phyloP scores from a whole-genome alignment of 2,888 invertebrate species.

The Dexiosoma caninum region DNA sequence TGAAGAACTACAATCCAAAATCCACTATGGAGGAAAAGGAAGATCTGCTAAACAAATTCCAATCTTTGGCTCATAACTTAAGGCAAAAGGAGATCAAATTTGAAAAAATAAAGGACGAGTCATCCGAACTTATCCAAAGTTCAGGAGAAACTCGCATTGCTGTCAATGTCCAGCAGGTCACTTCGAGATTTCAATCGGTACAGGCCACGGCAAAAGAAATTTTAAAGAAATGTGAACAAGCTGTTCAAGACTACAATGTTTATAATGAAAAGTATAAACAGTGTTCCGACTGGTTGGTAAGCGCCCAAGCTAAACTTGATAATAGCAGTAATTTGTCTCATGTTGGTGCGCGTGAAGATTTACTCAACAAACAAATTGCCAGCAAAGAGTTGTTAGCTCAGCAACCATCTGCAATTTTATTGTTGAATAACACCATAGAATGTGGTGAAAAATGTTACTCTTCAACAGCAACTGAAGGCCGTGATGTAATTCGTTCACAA shows the following conservation, averaged over 20 bases:
- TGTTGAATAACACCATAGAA: constrained; percentile 91
- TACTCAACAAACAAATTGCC: constrained; percentile 84
- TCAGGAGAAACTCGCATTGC: constrained; percentile 92
- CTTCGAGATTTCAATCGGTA: constrained; percentile 92
- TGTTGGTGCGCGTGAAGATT: constrained; percentile 83
- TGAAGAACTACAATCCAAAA: constrained; percentile 91
- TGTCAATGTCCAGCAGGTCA: constrained; percentile 92
- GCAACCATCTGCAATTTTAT: constrained; percentile 85
- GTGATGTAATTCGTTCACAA: constrained; percentile 90
- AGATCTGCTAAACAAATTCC: constrained; percentile 92
- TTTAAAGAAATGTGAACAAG: constrained; percentile 94
- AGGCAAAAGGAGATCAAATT: constrained; percentile 91
- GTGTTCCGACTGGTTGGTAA: constrained; percentile 88
- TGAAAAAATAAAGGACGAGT: constrained; percentile 91
- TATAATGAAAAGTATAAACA: constrained; percentile 91
- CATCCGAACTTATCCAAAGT: constrained; percentile 89
- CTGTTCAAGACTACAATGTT: constrained; percentile 87
- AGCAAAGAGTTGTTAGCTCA: constrained; percentile 86
- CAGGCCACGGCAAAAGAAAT: constrained; percentile 93
- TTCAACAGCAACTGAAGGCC: constrained; percentile 90
- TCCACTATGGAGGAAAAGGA: constrained; percentile 93
- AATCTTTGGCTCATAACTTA: constrained; percentile 87
- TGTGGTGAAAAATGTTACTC: constrained; percentile 92
- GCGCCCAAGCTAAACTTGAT: constrained; percentile 85
- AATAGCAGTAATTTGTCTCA: constrained; percentile 82